Conservation (phyloP, 2,797 vertebrate species). For the Limnodromus scolopaceus region DNA sequence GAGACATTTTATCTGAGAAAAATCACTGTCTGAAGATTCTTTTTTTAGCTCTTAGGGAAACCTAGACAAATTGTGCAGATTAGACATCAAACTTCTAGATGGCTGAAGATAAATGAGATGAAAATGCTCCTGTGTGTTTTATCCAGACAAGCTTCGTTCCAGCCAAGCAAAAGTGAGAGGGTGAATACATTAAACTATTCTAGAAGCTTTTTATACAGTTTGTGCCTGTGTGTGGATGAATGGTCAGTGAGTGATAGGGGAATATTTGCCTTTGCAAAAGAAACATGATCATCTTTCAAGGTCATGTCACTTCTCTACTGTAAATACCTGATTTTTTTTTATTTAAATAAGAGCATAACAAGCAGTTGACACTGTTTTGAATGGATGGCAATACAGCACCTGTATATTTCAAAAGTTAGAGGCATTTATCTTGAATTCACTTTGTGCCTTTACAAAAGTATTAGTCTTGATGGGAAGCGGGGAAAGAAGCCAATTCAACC, state of each 20-base stretch:
- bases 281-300: neutral
- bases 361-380: neutral
- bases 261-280: neutral
- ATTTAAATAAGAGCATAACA: neutral
- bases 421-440: neutral
- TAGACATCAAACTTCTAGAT: neutral
- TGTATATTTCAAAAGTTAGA: neutral
- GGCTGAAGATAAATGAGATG: neutral
- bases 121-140: neutral
- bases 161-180: neutral
- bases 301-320: neutral
- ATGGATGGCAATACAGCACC: neutral
- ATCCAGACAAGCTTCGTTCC: neutral
- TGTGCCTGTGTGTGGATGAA: neutral
- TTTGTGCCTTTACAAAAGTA: neutral
- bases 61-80: neutral
- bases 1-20: neutral
- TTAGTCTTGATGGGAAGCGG: neutral
- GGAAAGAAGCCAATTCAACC: neutral
- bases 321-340: neutral
- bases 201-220: neutral
- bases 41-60: neutral
- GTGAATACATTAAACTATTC: neutral
- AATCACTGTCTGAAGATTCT: neutral
- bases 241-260: neutral